phyloP scores from a whole-genome alignment of 2,113 vertebrate genomes.

The Thymallus thymallus region DNA sequence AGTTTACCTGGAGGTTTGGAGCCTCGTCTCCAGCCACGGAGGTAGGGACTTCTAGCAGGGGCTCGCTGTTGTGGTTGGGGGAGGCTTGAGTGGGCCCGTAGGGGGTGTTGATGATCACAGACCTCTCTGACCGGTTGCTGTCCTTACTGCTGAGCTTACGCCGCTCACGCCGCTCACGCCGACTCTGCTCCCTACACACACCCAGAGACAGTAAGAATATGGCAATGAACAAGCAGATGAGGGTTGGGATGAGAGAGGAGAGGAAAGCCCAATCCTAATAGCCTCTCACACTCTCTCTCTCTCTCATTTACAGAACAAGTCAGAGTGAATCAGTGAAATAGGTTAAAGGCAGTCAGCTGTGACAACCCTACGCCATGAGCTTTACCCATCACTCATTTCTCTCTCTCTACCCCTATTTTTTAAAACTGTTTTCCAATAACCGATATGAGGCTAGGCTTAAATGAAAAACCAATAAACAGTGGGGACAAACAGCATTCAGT shows the following conservation, averaged over 20 bases:
- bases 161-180: conserved; percentile 86
- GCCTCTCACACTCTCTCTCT: conserved; percentile 31
- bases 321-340: conserved; percentile 40
- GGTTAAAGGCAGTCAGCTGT: conserved; percentile 51
- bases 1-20: conserved; percentile 71
- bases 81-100: conserved; percentile 71
- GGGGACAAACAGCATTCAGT: not conserved
- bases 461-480: not conserved
- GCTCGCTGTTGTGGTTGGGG: conserved; percentile 72
- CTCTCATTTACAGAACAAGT: conserved; percentile 23
- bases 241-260: not conserved
- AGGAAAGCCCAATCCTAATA: conserved; percentile 12
- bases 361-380: conserved; percentile 52
- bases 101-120: conserved; percentile 86
- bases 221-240: not conserved
- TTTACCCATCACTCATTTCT: conserved; percentile 22
- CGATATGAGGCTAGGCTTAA: not conserved
- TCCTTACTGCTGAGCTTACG: conserved; percentile 88
- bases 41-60: conserved; percentile 80
- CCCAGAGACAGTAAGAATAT: not conserved
- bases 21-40: conserved; percentile 73
- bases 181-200: conserved; percentile 75
- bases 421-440: conserved; percentile 12
- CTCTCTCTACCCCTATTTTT: not conserved
- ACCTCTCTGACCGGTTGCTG: conserved; percentile 85